Conservation (phyloP, 1,140 invertebrate species). For the Coptotermes formosanus region DNA sequence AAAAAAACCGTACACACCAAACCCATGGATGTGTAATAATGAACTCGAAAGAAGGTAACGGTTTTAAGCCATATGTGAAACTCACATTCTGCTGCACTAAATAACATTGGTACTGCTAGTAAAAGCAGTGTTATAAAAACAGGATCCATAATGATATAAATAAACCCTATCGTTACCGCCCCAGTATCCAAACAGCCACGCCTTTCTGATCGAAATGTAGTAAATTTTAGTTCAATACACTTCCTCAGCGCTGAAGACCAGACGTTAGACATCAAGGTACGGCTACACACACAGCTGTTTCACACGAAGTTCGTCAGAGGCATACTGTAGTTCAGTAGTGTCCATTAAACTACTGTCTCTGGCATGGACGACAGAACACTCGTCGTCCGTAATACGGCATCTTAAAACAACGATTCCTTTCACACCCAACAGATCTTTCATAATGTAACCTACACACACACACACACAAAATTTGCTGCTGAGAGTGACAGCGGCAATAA, state of each 20-base stretch:
- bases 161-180: neutral
- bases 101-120: neutral
- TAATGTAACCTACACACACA: too few species aligned
- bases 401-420: too few species aligned
- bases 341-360: too few species aligned
- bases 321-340: too few species aligned
- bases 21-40: neutral
- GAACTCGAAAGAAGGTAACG: neutral
- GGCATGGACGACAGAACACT: too few species aligned
- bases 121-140: constrained; percentile 1
- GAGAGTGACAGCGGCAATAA: too few species aligned
- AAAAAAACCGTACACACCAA: too few species aligned
- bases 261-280: neutral
- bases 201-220: neutral
- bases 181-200: neutral
- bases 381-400: too few species aligned
- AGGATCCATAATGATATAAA: neutral
- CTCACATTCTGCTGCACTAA: neutral
- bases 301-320: neutral
- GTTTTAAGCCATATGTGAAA: neutral
- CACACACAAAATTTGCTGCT: too few species aligned
- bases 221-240: neutral
- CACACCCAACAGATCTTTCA: too few species aligned
- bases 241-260: neutral
- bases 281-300: neutral